Evolutionary conservation across 1,140 invertebrate genomes (phyloP), one percentile per base, ranked within the genome.

Genomic region (Drosophila repleta): DNA sequence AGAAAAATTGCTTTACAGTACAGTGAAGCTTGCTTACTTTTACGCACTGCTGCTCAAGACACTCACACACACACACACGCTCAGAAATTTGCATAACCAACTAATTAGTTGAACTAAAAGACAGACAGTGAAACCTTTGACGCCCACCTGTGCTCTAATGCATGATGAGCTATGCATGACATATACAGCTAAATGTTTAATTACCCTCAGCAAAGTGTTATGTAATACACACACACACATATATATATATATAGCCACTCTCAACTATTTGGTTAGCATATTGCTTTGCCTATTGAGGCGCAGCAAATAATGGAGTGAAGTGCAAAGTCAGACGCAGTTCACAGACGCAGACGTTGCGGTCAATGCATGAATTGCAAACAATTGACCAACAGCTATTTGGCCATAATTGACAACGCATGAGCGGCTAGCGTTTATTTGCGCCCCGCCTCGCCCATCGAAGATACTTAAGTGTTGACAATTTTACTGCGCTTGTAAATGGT

Each of bases 361-460:
- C 81, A 85, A 56, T 70, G 81, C 41, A 61, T 85, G 55, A 81
- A 55, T 52, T 81, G 81, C 74, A 81, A 84, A 87, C 61, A 81
- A 39, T 65, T 74, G 37, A 20, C 20, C 43, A 58, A 60, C 58
- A 76, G 61, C 43, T 29, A 29, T 49, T 48, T 64, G 68, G 26
- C 52, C 32, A 69, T 78, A 85, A 85, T 72, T 77, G 61, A 8
- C 51, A 65, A 39, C 69, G 39, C 41, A 49, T 66, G 63, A 45
- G 45, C 46, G 18, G 26, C n/a, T 37, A 17, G 45, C 51, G 48
- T 55, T 80, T 51, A 45, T 58, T 66, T 66, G 17, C 20, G 39
- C 15, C 4, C 20, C 17, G 15, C 15, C 4, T 24, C 17, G 15
- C 43, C 41, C 48, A 46, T 6, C 4, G 21, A 68, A 65, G 49